These are phyloP conservation scores for Melanargia galathea DNA, from an alignment of 2,888 invertebrate genomes.

Conservation along the genomic window DNA sequence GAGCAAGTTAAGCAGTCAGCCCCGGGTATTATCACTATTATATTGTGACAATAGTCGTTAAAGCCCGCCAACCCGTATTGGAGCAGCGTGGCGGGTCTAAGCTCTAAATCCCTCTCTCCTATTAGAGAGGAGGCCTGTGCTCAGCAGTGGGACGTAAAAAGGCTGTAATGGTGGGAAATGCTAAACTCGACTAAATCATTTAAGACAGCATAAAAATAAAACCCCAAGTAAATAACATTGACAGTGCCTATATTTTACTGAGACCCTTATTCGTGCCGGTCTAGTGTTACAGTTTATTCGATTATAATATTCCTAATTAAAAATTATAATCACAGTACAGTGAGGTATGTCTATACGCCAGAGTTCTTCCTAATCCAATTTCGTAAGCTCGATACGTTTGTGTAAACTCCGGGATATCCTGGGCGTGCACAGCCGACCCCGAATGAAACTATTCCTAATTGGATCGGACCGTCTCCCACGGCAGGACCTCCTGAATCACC, in stretches of 20 bases:
- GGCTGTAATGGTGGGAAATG: too few relatives aligned
- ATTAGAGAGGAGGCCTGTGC: too few relatives aligned
- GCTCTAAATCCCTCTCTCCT: too few relatives aligned
- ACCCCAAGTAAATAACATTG: background rate
- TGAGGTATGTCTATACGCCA: conserved; percentile 32
- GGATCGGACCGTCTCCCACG: conserved; percentile 41
- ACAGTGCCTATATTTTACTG: conserved; percentile 1
- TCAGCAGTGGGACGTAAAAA: too few relatives aligned
- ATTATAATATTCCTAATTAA: too few relatives aligned
- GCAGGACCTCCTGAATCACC: conserved; percentile 54
- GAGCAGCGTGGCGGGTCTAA: too few relatives aligned
- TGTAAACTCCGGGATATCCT: conserved; percentile 52
- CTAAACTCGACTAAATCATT: too few relatives aligned
- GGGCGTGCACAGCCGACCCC: conserved; percentile 54
- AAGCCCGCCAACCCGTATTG: too few relatives aligned
- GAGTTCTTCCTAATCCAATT: conserved; percentile 43
- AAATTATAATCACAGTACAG: background rate
- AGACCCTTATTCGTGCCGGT: background rate
- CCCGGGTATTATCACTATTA: too few relatives aligned
- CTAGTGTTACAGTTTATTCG: conserved; percentile 18
- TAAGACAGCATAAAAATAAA: too few relatives aligned
- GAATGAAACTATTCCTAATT: conserved; percentile 52
- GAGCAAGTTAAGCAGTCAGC: too few relatives aligned
- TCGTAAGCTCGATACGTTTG: conserved; percentile 47
- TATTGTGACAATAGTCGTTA: too few relatives aligned